A percentile compares a stretch with the other conserved stretches of the same genome.
Conservation (phyloP, 2,113 vertebrate species). For the Puma concolor region DNA sequence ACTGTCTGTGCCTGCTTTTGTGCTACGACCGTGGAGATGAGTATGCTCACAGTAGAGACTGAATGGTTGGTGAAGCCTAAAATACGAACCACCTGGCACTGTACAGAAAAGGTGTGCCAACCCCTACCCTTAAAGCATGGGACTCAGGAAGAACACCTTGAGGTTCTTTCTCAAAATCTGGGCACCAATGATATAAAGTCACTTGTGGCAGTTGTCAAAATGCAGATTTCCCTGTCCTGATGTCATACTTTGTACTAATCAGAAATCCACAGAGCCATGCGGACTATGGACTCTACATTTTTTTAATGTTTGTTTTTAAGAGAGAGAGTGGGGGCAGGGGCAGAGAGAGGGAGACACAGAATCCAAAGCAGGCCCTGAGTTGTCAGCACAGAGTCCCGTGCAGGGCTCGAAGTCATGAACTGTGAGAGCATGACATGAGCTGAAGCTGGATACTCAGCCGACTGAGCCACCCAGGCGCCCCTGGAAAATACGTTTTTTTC, state of each 20-base stretch:
- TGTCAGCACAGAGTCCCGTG: too few species aligned
- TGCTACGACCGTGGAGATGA: not conserved
- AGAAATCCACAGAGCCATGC: not conserved
- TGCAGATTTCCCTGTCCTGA: not conserved
- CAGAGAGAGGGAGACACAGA: too few species aligned
- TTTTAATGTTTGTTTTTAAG: not conserved
- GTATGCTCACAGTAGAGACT: not conserved
- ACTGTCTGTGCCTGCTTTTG: not conserved
- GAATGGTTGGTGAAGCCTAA: not conserved
- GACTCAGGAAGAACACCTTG: not conserved
- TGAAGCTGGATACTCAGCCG: too few species aligned
- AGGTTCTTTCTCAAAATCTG: not conserved
- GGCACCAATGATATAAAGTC: not conserved
- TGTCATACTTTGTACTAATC: not conserved
- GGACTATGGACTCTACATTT: not conserved
- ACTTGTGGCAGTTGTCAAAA: not conserved
- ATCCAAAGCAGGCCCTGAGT: too few species aligned
- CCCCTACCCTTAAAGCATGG: not conserved
- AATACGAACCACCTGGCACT: not conserved
- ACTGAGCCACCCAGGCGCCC: too few species aligned
- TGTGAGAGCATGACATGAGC: too few species aligned
- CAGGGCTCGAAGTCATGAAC: too few species aligned
- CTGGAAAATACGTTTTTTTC: too few species aligned
- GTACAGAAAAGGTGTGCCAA: not conserved
- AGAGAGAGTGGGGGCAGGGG: too few species aligned